Evolutionary conservation across 2,113 vertebrate species (phyloP).

Genomic region (Cyanoramphus novaezelandiae): DNA sequence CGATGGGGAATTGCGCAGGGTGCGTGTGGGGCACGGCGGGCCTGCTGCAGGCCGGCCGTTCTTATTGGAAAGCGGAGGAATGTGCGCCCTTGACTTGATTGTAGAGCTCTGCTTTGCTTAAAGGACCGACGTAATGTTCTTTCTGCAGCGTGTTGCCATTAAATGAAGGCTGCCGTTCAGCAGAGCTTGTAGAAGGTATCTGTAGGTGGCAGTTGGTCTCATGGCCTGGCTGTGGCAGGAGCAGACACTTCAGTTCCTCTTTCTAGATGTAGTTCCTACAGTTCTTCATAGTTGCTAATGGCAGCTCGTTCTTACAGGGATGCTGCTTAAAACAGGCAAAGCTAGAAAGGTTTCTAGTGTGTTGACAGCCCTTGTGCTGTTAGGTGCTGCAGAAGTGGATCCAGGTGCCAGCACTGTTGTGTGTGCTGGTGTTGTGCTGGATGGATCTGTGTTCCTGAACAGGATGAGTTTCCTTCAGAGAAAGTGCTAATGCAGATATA

Average conservation of each 20-base stretch:
- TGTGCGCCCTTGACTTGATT: rapidly evolving
- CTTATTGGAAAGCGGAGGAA: rapidly evolving
- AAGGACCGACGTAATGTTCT: rapidly evolving
- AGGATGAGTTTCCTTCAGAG: background rate
- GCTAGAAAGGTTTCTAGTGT: background rate
- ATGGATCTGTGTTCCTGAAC: background rate
- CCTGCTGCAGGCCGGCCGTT: rapidly evolving
- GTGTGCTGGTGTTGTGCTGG: background rate
- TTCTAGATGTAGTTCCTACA: rapidly evolving
- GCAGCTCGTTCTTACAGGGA: rapidly evolving
- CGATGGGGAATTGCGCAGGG: background rate
- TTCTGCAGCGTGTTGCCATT: rapidly evolving
- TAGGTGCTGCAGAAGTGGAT: background rate
- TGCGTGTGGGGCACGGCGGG: rapidly evolving
- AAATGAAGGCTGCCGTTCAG: rapidly evolving
- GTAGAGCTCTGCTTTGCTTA: rapidly evolving
- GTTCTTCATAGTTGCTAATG: rapidly evolving
- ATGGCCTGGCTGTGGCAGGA: rapidly evolving
- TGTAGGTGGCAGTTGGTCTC: background rate
- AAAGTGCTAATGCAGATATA: background rate
- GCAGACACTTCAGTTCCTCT: rapidly evolving
- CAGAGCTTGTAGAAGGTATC: rapidly evolving
- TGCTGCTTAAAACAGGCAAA: background rate
- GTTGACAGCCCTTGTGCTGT: rapidly evolving
- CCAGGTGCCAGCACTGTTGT: background rate